Conservation (phyloP, 2,888 invertebrate species). For the Spilosoma lubricipeda region DNA sequence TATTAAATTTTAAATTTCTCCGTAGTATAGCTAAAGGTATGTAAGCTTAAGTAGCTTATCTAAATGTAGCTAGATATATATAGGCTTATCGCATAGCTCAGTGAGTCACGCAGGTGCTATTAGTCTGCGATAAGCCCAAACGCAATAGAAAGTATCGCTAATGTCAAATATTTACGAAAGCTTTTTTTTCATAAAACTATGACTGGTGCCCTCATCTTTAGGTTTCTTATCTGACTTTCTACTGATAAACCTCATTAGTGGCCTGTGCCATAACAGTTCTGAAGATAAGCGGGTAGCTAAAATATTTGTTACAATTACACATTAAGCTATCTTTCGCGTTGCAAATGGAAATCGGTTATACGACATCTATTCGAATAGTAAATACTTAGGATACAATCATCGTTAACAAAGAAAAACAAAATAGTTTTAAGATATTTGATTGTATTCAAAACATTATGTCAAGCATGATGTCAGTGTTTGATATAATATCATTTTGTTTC, state of each 20-base stretch:
- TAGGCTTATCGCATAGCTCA: background rate
- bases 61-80: no score
- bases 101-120: background rate
- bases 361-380: conserved; percentile 23
- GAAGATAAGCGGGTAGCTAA: conserved; percentile 22
- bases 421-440: background rate
- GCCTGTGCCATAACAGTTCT: background rate
- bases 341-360: conserved; percentile 22
- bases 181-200: background rate
- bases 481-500: background rate
- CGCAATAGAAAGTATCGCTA: background rate
- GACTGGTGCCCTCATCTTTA: background rate
- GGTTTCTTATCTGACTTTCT: conserved; percentile 29
- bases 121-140: conserved; percentile 2
- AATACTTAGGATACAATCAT: background rate
- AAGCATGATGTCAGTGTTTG: background rate
- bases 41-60: background rate
- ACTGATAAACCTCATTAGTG: conserved; percentile 33
- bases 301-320: conserved; percentile 32
- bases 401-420: background rate
- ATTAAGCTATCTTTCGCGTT: conserved; percentile 29
- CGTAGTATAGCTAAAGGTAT: background rate
- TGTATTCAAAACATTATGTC: conserved; percentile 3
- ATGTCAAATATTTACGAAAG: background rate
- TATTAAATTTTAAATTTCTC: background rate